Evolutionary conservation across 2,113 vertebrate species (phyloP).

Genomic region (Etheostoma cragini): DNA sequence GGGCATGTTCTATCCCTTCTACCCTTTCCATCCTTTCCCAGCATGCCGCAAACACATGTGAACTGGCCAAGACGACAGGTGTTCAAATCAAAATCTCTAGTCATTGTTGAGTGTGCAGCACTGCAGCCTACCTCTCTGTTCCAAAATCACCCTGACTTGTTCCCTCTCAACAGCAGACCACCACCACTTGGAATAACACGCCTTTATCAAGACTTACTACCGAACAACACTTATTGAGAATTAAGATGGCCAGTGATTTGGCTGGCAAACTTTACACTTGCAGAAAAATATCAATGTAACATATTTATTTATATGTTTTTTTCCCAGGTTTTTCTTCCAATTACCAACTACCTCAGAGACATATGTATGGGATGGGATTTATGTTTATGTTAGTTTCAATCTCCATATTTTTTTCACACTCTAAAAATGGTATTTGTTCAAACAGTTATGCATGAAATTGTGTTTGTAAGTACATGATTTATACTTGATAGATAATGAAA

Average conservation of each 20-base stretch:
- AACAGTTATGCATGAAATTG: no score
- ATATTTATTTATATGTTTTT: neutral
- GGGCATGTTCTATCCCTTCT: constrained; percentile 8
- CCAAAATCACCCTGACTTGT: constrained; percentile 3
- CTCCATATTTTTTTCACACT: constrained; percentile 4
- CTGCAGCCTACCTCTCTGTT: neutral
- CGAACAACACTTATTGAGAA: neutral
- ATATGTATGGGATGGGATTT: constrained; percentile 14
- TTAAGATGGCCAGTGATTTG: neutral
- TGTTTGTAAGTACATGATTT: no score
- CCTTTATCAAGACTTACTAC: neutral
- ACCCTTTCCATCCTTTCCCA: constrained; percentile 21
- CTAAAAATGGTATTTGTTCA: constrained; percentile 1
- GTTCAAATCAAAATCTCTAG: constrained; percentile 25
- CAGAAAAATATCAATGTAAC: neutral
- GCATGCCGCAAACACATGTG: constrained; percentile 16
- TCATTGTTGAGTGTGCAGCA: neutral
- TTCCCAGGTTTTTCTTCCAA: neutral
- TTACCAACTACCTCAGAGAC: constrained; percentile 14
- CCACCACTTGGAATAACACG: constrained; percentile 6
- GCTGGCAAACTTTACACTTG: neutral
- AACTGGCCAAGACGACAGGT: constrained; percentile 17
- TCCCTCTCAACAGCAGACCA: constrained; percentile 2
- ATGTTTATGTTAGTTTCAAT: constrained; percentile 31
- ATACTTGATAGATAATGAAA: no score